Conservation (phyloP, 2,113 vertebrate species). For the Atherinomorus stipes region DNA sequence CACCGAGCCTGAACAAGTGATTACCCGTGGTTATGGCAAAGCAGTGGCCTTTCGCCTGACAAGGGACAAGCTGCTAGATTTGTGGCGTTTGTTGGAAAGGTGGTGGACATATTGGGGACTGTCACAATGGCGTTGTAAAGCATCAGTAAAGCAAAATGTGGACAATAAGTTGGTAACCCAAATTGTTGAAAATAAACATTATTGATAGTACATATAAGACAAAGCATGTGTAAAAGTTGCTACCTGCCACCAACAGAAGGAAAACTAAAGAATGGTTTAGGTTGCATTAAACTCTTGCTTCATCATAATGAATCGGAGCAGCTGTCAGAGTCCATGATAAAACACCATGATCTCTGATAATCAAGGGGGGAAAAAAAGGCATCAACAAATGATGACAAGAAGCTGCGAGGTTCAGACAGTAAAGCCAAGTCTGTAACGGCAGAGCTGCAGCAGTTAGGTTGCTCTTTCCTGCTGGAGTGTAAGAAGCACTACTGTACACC, state of each 20-base stretch:
- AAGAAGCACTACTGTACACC: constrained; percentile 63
- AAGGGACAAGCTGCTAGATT: constrained; percentile 63
- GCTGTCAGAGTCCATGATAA: constrained; percentile 2
- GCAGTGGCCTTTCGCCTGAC: constrained; percentile 49
- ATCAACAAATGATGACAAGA: constrained; percentile 2
- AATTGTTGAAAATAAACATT: no score
- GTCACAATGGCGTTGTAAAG: constrained; percentile 61
- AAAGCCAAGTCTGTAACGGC: constrained; percentile 17
- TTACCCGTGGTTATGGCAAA: constrained; percentile 48
- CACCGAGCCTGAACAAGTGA: constrained; percentile 64
- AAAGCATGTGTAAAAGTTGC: constrained; percentile 11
- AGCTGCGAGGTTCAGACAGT: constrained; percentile 18
- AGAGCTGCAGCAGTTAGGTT: constrained; percentile 51
- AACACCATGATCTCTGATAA: constrained; percentile 23
- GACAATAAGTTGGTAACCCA: constrained; percentile 33
- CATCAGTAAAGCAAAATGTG: constrained; percentile 38
- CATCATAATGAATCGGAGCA: background rate
- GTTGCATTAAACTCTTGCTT: constrained; percentile 3
- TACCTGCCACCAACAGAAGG: background rate
- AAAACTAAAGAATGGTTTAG: background rate
- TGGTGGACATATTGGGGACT: constrained; percentile 13
- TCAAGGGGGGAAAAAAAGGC: constrained; percentile 27
- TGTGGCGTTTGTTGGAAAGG: constrained; percentile 45
- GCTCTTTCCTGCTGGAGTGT: constrained; percentile 68
- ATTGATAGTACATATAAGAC: no score